Evolutionary conservation across 1,140 invertebrate genomes (phyloP).

Genomic region (Teleogryllus occipitalis): DNA sequence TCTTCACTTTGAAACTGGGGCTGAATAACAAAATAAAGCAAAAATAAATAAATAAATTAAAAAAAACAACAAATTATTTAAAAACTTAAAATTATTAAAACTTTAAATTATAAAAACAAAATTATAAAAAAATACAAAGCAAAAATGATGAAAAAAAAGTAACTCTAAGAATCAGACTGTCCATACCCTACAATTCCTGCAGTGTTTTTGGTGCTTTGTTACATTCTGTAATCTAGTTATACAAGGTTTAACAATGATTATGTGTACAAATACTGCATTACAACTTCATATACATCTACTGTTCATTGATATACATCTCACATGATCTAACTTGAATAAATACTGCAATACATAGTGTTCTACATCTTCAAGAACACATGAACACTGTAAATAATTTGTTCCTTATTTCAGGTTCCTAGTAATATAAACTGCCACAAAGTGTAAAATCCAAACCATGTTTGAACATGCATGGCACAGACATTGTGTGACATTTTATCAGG

Average conservation of each 20-base stretch:
- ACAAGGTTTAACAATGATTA: not conserved
- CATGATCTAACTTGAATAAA: no score
- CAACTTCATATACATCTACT: not conserved
- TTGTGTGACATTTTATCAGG: no score
- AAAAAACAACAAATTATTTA: not conserved
- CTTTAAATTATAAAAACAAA: no score
- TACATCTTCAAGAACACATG: no score
- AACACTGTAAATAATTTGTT: no score
- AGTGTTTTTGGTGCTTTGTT: no score
- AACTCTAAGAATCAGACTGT: not conserved
- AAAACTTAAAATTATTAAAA: no score
- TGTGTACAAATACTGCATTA: not conserved
- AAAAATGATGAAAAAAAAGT: not conserved
- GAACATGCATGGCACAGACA: not conserved
- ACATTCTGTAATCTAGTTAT: not conserved
- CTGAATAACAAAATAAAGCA: not conserved
- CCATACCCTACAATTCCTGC: not conserved
- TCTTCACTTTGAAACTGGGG: not conserved
- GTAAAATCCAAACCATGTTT: not conserved
- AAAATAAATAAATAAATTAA: slow-evolving; percentile 1
- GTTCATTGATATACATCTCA: not conserved
- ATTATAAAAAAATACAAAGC: not conserved
- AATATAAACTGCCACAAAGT: not conserved
- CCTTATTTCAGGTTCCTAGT: not conserved
- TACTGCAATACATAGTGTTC: no score